Percentiles rank a stretch among this genome's conserved stretches.
Evolutionary conservation across 2,888 invertebrate species (phyloP).

Genomic region (Thera britannica): DNA sequence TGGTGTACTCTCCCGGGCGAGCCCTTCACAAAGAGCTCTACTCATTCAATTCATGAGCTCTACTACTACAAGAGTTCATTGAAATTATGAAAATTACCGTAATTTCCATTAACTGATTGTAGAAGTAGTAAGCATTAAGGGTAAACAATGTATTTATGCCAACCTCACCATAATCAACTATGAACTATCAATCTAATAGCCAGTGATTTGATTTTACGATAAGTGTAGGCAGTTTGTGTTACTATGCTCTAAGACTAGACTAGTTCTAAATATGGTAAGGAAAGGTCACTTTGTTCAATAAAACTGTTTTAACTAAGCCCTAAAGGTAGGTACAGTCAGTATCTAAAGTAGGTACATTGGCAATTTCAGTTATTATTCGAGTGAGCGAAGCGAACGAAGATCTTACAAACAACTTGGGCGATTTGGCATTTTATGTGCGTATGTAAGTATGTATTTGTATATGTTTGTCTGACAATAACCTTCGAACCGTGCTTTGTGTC

Average conservation of each 20-base stretch:
- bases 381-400: no score
- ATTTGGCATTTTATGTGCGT: no score
- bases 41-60: neutral
- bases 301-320: no score
- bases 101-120: slow-evolving; percentile 15
- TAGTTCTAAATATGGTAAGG: neutral
- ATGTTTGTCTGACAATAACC: no score
- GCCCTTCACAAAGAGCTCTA: neutral
- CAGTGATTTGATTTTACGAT: slow-evolving; percentile 20
- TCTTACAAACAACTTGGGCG: no score
- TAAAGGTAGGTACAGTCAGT: no score
- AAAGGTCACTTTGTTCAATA: neutral
- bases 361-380: no score
- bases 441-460: no score
- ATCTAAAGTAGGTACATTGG: no score
- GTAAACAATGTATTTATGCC: slow-evolving; percentile 17
- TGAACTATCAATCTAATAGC: slow-evolving; percentile 16
- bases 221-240: slow-evolving; percentile 7
- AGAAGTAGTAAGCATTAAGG: neutral
- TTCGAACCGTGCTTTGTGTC: no score
- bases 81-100: slow-evolving; percentile 10
- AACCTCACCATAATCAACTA: slow-evolving; percentile 19
- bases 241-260: neutral
- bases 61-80: neutral
- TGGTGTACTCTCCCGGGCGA: no score